Evolutionary conservation across 2,797 vertebrate species (phyloP), one percentile per base, ranked within the genome.

Genomic region (Danionella dracula): DNA sequence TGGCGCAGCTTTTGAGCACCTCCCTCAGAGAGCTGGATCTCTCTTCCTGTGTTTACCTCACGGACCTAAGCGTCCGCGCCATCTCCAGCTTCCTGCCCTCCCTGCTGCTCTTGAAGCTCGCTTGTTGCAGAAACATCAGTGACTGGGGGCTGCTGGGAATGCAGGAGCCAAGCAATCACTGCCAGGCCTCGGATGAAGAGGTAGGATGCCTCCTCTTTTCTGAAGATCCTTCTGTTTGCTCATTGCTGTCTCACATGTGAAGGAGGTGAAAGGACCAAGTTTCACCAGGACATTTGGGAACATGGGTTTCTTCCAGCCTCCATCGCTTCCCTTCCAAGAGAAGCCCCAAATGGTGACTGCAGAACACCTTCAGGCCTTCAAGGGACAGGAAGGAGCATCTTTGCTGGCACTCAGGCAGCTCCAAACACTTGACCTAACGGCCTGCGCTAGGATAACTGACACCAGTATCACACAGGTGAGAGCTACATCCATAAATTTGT

Each of bases 111-210:
- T 77, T 94, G 62, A 80, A 85, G 10, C 83, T 94, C 2, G 88
- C 87, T 49, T 89, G 88, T 86, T 94, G 93, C 70, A 91, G 89
- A 60, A 84, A 92, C 61, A 80, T 94, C 61, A 84, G 78, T 0
- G 92, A 94, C 74, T 90, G 89, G 89, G 93, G 92, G 4, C 83
- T 94, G 67, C 81, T 93, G 59, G 92, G 92, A 3, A 81, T 89
- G 58, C 76, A 76, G 77, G 78, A 90, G 42, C 83, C 82, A 19
- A 60, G 46, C 27, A 67, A 79, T 41, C 64, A 77, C n/a, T 56
- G 73, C 29, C 75, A 84, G 1, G 66, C 64, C 0, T 68, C 70
- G 4, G 63, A 72, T 8, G 74, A 86, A 35, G 73, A 3, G 82
- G 88, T 90, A 71, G 83, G 83, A 54, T 44, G 23, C 6, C 13